Conservation (phyloP, 2,888 invertebrate genomes). For the Drosophila kuntzei region DNA sequence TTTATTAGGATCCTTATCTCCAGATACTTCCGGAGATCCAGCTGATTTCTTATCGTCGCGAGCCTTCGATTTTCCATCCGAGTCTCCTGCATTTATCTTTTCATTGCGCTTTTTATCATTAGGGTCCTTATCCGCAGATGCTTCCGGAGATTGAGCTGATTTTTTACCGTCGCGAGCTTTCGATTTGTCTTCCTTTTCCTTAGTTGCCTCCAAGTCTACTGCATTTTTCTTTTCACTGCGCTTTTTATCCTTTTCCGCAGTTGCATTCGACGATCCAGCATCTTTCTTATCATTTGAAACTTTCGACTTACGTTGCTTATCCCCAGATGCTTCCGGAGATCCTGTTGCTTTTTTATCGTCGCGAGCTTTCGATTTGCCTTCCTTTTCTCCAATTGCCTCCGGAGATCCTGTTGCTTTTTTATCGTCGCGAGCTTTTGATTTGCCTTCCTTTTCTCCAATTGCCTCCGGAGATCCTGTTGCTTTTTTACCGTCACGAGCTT, state of each 20-base stretch:
- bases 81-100: neutral
- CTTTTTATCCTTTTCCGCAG: neutral
- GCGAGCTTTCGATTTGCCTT: neutral
- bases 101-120: neutral
- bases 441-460: neutral
- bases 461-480: neutral
- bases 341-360: too few relatives aligned
- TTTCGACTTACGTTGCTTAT: neutral
- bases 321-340: neutral
- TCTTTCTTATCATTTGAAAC: neutral
- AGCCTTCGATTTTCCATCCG: too few relatives aligned
- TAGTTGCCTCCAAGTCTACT: neutral
- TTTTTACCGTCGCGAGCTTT: slow-evolving; percentile 1
- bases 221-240: neutral
- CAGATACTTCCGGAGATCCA: too few relatives aligned
- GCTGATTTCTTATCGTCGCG: too few relatives aligned
- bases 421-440: neutral
- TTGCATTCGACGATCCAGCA: neutral
- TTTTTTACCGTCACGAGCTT: neutral
- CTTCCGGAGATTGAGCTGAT: neutral
- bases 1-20: neutral
- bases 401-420: too few relatives aligned
- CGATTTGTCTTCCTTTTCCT: neutral
- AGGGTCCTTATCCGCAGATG: neutral
- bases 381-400: slow-evolving; percentile 6